Base-by-base conservation (phyloP, 2,888 invertebrate genomes). In the Cryptus viduatorius region DNA sequence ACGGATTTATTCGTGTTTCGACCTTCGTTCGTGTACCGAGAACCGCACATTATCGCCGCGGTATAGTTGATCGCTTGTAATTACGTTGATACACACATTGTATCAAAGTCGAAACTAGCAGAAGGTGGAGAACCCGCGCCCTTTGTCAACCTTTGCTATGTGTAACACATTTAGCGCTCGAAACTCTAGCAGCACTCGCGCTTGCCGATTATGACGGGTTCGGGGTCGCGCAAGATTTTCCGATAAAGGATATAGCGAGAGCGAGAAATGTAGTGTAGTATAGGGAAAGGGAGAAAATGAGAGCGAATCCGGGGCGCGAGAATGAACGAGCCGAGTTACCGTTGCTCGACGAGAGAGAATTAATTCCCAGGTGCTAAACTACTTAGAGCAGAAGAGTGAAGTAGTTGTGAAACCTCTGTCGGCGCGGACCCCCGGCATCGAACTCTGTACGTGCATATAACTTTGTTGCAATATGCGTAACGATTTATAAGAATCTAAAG, bases 331-430 rank as follows among this genome's bases (percentile, higher is more conserved):
- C 2, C 69, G 79, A 48, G 65, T 64, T 72, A 46, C 42, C 48
- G 42, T 10, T 24, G 61, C 56, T 46, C 14, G 65, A 46, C 12
- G 71, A 72, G 76, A 42, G 76, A 77, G 78, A 83, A 84, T 86
- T 84, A 84, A 86, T 87, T 86, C 65, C 61, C 61, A 76, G 82
- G 85, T 84, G 86, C 73, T 82, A 79, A 82, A 86, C 79, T 82
- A 80, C 85, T 85, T 82, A 67, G 79, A 68, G 78, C 64, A 56
- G 29, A 8, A 19, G 16, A 61, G 79, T 16, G 31, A 12, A 37
- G 37, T 59, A 42, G 53, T 31, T 16, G 64, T 19, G 31, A 72
- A 79, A 50, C 71, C 71, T 72, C 1, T 24, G 71, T 10, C 16
- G 14, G 31, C 42, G 59, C 24, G 24, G 31, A 19, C 19, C 16